Conservation (phyloP, 2,113 vertebrate genomes). For the Phrynosoma platyrhinos region DNA sequence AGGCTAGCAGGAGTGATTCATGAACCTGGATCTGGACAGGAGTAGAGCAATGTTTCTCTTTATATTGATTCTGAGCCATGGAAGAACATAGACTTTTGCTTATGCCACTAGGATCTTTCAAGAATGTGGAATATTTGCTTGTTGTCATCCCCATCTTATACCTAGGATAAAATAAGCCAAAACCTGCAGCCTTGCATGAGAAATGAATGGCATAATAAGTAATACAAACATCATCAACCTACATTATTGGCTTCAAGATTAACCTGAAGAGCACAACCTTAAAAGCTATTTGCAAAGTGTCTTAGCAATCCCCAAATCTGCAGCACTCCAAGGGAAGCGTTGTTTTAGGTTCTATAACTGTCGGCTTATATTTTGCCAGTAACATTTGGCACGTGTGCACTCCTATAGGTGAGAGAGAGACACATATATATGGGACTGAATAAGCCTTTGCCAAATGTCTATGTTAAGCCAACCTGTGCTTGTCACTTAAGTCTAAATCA, state of each 20-base stretch:
- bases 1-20: too few species aligned
- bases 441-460: neutral
- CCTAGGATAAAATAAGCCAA: neutral
- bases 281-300: slow-evolving; percentile 20
- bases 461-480: slow-evolving; percentile 33
- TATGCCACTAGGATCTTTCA: too few species aligned
- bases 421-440: neutral
- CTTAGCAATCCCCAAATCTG: neutral
- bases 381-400: neutral
- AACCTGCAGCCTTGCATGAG: neutral
- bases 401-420: too few species aligned
- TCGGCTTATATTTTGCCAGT: slow-evolving; percentile 1
- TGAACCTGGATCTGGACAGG: too few species aligned
- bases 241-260: neutral
- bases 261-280: slow-evolving; percentile 1
- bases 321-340: neutral
- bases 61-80: too few species aligned
- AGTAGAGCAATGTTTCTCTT: too few species aligned
- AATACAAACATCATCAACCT: too few species aligned
- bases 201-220: neutral
- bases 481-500: slow-evolving; percentile 14
- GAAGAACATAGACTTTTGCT: too few species aligned
- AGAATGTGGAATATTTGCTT: too few species aligned
- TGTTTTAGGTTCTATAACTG: slow-evolving; percentile 3
- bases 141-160: too few species aligned